These are phyloP conservation scores for Cantharis flavilabris DNA, from an alignment of 2,888 invertebrate species.

Conservation along the genomic window DNA sequence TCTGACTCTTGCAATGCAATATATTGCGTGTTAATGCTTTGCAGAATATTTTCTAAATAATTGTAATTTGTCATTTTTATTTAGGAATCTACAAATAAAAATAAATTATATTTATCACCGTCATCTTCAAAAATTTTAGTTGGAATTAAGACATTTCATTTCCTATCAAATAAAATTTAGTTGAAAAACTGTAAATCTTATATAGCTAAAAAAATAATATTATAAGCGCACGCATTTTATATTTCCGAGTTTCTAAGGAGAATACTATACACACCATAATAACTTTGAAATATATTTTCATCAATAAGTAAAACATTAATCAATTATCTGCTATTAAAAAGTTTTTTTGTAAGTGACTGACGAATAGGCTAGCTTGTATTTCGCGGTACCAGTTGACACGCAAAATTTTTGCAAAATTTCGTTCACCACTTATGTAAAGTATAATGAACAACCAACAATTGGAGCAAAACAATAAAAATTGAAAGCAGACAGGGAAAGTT, in stretches of 20 bases:
- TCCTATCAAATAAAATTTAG: background rate
- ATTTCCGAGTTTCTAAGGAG: background rate
- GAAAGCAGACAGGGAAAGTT: constrained; percentile 50
- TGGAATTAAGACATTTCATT: background rate
- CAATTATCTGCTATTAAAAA: background rate
- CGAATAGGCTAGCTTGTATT: background rate
- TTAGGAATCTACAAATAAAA: background rate
- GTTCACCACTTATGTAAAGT: constrained; percentile 5
- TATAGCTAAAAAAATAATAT: background rate
- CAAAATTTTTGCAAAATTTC: constrained; percentile 10
- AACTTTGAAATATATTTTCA: background rate
- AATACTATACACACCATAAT: background rate
- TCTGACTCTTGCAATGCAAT: background rate
- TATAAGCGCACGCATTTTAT: background rate
- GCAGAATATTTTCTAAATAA: background rate
- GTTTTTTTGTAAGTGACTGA: background rate
- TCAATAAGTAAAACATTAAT: background rate
- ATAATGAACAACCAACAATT: constrained; percentile 22
- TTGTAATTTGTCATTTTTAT: background rate
- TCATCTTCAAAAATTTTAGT: background rate
- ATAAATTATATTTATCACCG: background rate
- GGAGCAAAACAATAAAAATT: constrained; percentile 37
- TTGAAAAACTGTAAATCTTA: background rate
- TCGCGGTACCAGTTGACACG: constrained; percentile 2
- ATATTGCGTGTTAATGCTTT: background rate